Evolutionary conservation across 2,888 invertebrate species (phyloP), one percentile per base, ranked within the genome.

Genomic region (Copidosoma aretas): DNA sequence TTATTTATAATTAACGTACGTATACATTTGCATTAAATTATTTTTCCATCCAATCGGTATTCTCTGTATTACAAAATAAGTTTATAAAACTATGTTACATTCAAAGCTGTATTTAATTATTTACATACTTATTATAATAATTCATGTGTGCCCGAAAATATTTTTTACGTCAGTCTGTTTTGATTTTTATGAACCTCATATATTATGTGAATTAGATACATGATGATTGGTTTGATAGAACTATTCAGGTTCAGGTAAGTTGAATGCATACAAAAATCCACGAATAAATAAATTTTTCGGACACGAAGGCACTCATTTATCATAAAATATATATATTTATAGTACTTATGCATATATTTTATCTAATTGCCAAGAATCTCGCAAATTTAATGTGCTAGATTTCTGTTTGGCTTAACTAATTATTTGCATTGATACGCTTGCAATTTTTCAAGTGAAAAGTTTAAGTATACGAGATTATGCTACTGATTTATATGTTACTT

Each of bases 341-440:
- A 5, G 54, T 56, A 56, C 56, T 57, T 32, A 41, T 22, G 19
- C 41, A 58, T 21, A 58, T 41, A 41, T 43, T 15, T 65, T n/a
- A 54, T 60, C 60, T 60, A 66, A 4, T 15, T 19, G 66, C 60
- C 66, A 49, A 57, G 39, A 53, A 67, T 67, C 63, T 59, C 25
- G 63, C 54, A 63, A 62, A 66, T 43, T 63, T 21, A 19, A 61
- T 21, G 8, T 49, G 22, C 52, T 62, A 46, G 67, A 67, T 41
- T 67, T 63, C 15, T 43, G 10, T n/a, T 22, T 21, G 63, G 59
- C 67, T 32, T 53, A 24, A 14, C 68, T 64, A 70, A 49, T 62
- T 53, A 54, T 61, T 70, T 70, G 69, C 66, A 70, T 70, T 70
- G 65, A 70, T 66, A 54, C 60, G 65, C 66, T 66, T 66, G 65